Evolutionary conservation across 1,140 invertebrate species (phyloP).

Genomic region (Caenorhabditis inopinata): DNA sequence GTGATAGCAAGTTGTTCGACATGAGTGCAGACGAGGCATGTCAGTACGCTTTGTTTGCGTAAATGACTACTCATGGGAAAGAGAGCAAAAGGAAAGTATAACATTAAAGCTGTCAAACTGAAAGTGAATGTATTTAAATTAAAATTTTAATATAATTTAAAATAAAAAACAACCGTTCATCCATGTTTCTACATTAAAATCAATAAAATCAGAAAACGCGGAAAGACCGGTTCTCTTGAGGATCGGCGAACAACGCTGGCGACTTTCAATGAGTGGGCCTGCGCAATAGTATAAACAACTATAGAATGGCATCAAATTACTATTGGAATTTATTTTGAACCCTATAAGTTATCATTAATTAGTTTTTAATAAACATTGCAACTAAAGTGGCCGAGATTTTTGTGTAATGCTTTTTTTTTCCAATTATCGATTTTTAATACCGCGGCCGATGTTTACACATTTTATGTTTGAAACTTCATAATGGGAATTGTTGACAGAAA

Average conservation of each 20-base stretch:
- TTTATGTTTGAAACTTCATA: too few species aligned
- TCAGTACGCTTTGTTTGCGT: neutral
- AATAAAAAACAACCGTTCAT: too few species aligned
- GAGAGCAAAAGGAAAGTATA: neutral
- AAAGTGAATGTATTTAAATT: too few species aligned
- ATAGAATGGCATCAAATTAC: constrained; percentile 41
- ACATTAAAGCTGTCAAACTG: neutral
- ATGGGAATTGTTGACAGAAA: too few species aligned
- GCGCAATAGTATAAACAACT: constrained; percentile 1
- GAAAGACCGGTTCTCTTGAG: constrained; percentile 30
- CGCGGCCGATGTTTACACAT: too few species aligned
- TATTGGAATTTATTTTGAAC: neutral
- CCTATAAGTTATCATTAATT: too few species aligned
- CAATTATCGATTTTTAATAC: too few species aligned
- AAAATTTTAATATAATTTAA: too few species aligned
- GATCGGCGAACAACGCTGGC: constrained; percentile 14
- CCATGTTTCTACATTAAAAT: neutral
- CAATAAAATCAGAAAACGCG: neutral
- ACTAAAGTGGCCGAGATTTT: too few species aligned
- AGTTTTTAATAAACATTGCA: too few species aligned
- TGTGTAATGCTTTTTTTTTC: too few species aligned
- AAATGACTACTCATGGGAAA: neutral
- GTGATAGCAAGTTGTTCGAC: neutral
- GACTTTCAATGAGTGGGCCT: too few species aligned
- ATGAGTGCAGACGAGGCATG: neutral